Base-by-base conservation (phyloP, 2,888 invertebrate genomes). In the Euspilapteryx auroguttella region DNA sequence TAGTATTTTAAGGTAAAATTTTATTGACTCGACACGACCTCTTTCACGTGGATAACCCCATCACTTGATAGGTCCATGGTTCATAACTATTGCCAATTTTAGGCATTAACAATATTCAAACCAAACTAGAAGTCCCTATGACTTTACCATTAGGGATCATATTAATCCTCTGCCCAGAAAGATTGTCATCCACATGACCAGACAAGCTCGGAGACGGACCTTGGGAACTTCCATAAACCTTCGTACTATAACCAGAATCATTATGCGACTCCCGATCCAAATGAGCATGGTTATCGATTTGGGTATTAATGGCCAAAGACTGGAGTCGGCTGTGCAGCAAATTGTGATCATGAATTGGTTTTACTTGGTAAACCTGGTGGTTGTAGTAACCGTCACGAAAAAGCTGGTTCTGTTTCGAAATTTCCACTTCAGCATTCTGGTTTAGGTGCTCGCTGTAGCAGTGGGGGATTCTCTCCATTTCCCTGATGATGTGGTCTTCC, bases 241-340 rank as follows among this genome's bases (percentile, higher is more conserved):
- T 86, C 21, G 89, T 89, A 43, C 89, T 89, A 54, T 91, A 91
- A 1, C 91, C 91, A 1, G 90, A 90, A 58, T 92, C 91, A 38
- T 89, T 89, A 49, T 86, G 89, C 1, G 83, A 82, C 42, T 86
- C 86, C 29, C 83, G 57, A 39, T 83, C 83, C 1, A 77, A 48
- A 40, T 78, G 78, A 38, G 73, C 71, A 32, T 76, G 76, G 0
- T 61, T 62, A 33, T 76, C 76, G 36, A 76, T 39, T 38, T 76
- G 68, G 0, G 77, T 77, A 38, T 77, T 76, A 1, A 77, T 76
- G 7, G 76, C 75, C 32, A 76, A 42, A 0, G 76, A 76, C 32
- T 76, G 76, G 12, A 77, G 44, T 9, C 75, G 46, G 27, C 71
- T 71, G 39, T 75, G 73, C 2, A 77, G 49, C n/a, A 73, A 40